Evolutionary conservation across 2,797 vertebrate genomes (phyloP).

Genomic region (Pteronotus mesoamericanus): DNA sequence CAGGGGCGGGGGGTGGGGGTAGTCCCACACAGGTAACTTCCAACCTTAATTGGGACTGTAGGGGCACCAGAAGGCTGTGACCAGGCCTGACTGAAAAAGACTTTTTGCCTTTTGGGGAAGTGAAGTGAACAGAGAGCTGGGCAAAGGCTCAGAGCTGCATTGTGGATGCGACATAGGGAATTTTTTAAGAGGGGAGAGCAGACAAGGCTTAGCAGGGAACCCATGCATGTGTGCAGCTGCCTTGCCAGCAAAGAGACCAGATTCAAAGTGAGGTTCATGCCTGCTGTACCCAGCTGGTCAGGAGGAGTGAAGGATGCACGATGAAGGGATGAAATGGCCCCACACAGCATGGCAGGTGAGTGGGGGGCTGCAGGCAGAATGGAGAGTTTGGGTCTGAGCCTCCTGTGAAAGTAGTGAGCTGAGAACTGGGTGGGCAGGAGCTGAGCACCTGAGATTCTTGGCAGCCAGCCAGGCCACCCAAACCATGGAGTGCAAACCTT

Average conservation of each 20-base stretch:
- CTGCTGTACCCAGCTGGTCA: background rate
- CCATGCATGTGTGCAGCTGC: background rate
- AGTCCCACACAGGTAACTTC: background rate
- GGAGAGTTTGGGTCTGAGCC: background rate
- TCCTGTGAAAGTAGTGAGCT: background rate
- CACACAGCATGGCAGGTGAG: background rate
- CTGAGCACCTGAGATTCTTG: background rate
- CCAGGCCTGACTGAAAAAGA: background rate
- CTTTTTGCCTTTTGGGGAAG: background rate
- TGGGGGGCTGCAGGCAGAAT: background rate
- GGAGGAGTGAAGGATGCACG: background rate
- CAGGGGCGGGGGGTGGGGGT: too few relatives aligned
- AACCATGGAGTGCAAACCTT: background rate
- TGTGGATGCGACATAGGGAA: background rate
- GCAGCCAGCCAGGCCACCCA: background rate
- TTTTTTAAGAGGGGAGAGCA: background rate
- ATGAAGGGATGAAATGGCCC: background rate
- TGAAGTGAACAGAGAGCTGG: background rate
- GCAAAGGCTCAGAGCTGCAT: background rate
- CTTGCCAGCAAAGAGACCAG: background rate
- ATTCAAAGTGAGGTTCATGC: too few relatives aligned
- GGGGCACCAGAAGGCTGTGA: background rate
- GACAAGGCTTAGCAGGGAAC: background rate
- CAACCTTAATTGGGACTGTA: background rate
- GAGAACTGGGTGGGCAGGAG: background rate